Evolutionary conservation across 2,888 invertebrate genomes (phyloP).

Genomic region (Phyllotreta cruciferae): DNA sequence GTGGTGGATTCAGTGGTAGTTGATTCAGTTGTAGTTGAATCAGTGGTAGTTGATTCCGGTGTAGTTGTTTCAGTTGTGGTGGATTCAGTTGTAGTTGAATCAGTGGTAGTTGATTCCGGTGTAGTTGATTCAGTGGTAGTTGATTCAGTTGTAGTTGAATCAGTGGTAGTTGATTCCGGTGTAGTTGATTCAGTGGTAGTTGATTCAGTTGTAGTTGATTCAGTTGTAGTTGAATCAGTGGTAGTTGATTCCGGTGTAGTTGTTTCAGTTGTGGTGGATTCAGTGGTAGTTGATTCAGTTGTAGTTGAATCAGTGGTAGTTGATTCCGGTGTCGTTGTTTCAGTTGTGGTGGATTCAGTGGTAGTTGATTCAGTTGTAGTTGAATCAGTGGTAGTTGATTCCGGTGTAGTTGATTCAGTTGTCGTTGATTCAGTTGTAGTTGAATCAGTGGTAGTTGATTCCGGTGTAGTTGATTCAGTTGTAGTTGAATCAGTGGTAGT

Average conservation of each 20-base stretch:
- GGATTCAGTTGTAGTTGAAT: no score
- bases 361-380: no score
- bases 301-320: neutral
- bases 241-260: neutral
- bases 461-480: neutral
- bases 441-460: neutral
- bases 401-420: neutral
- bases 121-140: no score
- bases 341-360: neutral
- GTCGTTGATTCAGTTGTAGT: constrained; percentile 2
- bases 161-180: neutral
- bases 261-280: neutral
- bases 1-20: neutral
- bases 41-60: neutral
- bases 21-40: neutral
- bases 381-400: constrained; percentile 4
- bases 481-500: neutral
- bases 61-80: neutral
- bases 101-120: no score
- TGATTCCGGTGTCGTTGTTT: neutral
- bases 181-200: neutral
- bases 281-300: constrained; percentile 2
- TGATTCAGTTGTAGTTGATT: neutral
- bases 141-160: no score
- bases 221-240: neutral